Percentiles rank a stretch among this genome's conserved stretches.
Evolutionary conservation across 2,797 vertebrate genomes (phyloP).

Genomic region (Sebastes cheni): DNA sequence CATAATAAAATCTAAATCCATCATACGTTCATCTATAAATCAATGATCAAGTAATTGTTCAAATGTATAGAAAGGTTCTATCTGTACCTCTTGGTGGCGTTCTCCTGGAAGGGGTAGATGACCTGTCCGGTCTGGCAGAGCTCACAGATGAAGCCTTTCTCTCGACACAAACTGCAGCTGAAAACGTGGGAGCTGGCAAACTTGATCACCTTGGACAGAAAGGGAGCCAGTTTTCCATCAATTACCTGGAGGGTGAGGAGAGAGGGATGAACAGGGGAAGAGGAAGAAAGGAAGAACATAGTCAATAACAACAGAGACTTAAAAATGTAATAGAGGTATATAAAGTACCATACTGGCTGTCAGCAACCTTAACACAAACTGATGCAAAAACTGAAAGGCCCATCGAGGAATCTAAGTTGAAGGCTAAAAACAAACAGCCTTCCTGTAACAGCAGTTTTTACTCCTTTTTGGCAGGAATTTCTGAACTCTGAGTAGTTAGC

Average conservation of each 20-base stretch:
- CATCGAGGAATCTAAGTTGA: too few relatives aligned
- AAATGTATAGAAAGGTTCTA: too few relatives aligned
- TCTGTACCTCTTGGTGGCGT: slow-evolving; percentile 91
- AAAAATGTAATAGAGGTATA: background rate
- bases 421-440: too few relatives aligned
- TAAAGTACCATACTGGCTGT: too few relatives aligned
- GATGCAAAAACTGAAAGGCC: too few relatives aligned
- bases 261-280: background rate
- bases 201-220: slow-evolving; percentile 97
- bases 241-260: slow-evolving; percentile 85
- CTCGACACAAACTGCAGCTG: slow-evolving; percentile 96
- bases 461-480: too few relatives aligned
- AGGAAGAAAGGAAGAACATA: background rate
- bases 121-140: slow-evolving; percentile 95
- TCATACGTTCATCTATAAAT: too few relatives aligned
- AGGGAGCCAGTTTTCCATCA: slow-evolving; percentile 96
- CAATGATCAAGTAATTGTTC: too few relatives aligned
- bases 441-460: too few relatives aligned
- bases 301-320: background rate
- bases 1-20: too few relatives aligned
- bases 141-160: slow-evolving; percentile 99
- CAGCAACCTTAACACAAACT: too few relatives aligned
- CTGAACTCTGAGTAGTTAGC: too few relatives aligned
- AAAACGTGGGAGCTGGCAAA: slow-evolving; percentile 97
- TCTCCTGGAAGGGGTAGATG: slow-evolving; percentile 98